A percentile compares a stretch with the other conserved stretches of the same genome.
Conservation (phyloP, 2,113 vertebrate genomes). For the Neodontobutis hainanensis region DNA sequence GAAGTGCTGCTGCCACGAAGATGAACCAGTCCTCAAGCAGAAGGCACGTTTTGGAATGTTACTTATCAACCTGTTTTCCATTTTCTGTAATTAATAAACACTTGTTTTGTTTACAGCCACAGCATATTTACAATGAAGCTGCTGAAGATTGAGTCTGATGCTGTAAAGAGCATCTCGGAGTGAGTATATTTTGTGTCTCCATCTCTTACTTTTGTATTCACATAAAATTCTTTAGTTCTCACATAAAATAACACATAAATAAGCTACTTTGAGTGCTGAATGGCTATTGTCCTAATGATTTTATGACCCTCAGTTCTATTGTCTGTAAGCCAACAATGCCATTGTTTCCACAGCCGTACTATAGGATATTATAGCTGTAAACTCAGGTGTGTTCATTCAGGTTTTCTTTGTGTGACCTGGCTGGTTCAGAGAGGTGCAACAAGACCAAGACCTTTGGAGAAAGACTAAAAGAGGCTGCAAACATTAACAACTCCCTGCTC, state of each 20-base stretch:
- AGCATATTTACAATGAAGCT: slow-evolving; percentile 89
- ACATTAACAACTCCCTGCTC: slow-evolving; percentile 91
- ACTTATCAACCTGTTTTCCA: background rate
- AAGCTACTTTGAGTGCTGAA: too few species aligned
- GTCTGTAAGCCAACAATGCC: background rate
- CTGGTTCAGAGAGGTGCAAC: slow-evolving; percentile 89
- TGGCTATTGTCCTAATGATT: background rate
- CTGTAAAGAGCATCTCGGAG: slow-evolving; percentile 81
- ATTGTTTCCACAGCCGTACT: background rate
- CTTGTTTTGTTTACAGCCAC: slow-evolving; percentile 76
- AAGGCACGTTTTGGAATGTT: slow-evolving; percentile 70
- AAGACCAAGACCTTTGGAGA: slow-evolving; percentile 88
- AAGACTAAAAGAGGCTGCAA: slow-evolving; percentile 88
- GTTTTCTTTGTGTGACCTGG: slow-evolving; percentile 89
- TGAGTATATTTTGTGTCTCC: slow-evolving; percentile 62
- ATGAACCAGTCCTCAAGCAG: slow-evolving; percentile 91
- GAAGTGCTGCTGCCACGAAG: slow-evolving; percentile 87
- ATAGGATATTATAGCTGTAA: background rate
- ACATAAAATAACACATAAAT: too few species aligned
- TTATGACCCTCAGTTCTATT: background rate
- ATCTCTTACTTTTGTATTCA: too few species aligned
- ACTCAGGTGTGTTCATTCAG: slow-evolving; percentile 55
- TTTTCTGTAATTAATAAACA: background rate
- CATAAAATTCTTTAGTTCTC: too few species aligned
- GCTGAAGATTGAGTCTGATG: slow-evolving; percentile 74